phyloP scores from a whole-genome alignment of 2,888 invertebrate genomes.

The Erebia ligea region DNA sequence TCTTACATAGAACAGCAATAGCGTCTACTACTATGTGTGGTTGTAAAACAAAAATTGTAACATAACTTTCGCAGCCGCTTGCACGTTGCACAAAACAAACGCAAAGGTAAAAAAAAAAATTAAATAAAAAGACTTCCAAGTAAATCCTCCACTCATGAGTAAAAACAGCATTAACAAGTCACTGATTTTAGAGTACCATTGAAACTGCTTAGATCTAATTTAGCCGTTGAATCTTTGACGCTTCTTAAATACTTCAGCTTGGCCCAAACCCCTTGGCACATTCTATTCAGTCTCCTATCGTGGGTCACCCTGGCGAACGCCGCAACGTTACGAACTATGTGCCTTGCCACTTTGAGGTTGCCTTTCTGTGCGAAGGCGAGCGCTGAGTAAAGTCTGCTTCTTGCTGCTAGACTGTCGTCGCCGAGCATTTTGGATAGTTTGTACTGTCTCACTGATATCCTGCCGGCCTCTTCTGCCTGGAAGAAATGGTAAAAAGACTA shows the following conservation, averaged over 20 bases:
- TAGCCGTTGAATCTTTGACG: conserved; percentile 42
- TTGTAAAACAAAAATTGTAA: no score
- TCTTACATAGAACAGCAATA: no score
- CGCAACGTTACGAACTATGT: conserved; percentile 80
- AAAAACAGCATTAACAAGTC: conserved; percentile 2
- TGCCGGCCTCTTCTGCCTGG: conserved; percentile 94
- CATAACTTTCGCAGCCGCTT: no score
- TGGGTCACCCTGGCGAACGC: conserved; percentile 66
- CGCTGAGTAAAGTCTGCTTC: conserved; percentile 94
- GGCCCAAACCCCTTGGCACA: conserved; percentile 95
- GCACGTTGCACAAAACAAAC: not conserved
- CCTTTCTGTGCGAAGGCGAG: conserved; percentile 94
- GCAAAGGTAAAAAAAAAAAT: not conserved
- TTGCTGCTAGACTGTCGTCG: conserved; percentile 90
- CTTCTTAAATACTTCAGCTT: conserved; percentile 86
- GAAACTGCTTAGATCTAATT: not conserved
- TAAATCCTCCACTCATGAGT: not conserved
- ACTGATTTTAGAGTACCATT: conserved; percentile 6
- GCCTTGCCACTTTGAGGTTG: conserved; percentile 84
- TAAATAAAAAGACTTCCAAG: not conserved
- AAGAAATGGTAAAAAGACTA: conserved; percentile 41
- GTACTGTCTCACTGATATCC: conserved; percentile 93
- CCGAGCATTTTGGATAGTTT: conserved; percentile 90
- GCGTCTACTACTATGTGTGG: no score
- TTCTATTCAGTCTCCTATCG: conserved; percentile 87